Evolutionary conservation across 2,113 vertebrate genomes (phyloP).

Genomic region (Arvicanthis niloticus): DNA sequence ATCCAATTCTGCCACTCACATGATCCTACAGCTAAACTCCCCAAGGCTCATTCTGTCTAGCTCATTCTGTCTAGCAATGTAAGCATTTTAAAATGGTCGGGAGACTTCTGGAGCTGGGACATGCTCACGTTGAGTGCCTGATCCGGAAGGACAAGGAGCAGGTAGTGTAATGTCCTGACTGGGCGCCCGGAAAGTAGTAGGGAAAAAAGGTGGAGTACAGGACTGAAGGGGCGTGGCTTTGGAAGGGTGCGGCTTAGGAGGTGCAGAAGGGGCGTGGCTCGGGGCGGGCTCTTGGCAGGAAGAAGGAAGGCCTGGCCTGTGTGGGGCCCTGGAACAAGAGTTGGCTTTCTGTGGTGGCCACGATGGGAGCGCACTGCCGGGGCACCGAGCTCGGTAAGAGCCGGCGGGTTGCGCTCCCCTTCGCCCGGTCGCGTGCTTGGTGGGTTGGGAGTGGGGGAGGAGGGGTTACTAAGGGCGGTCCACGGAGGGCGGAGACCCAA

Average conservation of each 20-base stretch:
- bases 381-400: constrained; percentile 85
- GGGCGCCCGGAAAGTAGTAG: fast-evolving
- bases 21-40: not conserved
- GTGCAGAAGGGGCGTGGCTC: not conserved
- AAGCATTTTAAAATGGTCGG: not conserved
- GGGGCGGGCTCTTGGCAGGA: not conserved
- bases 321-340: not conserved
- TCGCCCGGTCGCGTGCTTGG: too few relatives aligned
- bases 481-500: not conserved
- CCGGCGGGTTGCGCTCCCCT: not conserved
- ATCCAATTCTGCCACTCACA: not conserved
- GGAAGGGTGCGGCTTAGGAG: not conserved
- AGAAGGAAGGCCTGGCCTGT: not conserved
- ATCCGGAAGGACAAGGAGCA: too few relatives aligned
- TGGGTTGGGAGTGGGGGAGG: not conserved
- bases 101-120: not conserved
- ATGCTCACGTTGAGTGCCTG: fast-evolving
- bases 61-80: not conserved
- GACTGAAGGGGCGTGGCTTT: not conserved
- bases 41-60: not conserved
- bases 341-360: not conserved
- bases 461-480: not conserved
- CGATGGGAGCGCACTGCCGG: constrained; percentile 75
- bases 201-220: too few relatives aligned
- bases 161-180: too few relatives aligned